Evolutionary conservation across 1,140 invertebrate species (phyloP).

Genomic region (Solen grandis): DNA sequence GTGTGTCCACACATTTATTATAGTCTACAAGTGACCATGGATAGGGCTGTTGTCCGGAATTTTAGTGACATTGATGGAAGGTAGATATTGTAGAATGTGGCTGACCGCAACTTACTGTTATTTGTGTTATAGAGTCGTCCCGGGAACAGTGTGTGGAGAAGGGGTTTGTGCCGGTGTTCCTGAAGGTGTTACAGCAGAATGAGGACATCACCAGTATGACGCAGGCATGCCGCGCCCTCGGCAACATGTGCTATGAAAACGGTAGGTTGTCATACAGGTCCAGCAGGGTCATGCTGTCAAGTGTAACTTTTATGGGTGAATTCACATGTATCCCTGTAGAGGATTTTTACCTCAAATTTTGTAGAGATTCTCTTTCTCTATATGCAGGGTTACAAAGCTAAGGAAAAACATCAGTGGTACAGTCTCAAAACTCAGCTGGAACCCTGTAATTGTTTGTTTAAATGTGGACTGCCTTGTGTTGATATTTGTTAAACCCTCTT

Average conservation of each 20-base stretch:
- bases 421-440: too few relatives aligned
- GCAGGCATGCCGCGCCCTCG: conserved; percentile 90
- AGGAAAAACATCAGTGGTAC: too few relatives aligned
- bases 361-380: too few relatives aligned
- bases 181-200: conserved; percentile 66
- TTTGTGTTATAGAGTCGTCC: conserved; percentile 69
- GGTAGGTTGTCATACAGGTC: conserved; percentile 84
- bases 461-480: too few relatives aligned
- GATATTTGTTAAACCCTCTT: too few relatives aligned
- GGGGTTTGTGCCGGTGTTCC: conserved; percentile 70
- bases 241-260: conserved; percentile 94
- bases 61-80: neutral
- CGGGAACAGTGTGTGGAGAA: conserved; percentile 73
- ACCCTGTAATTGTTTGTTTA: too few relatives aligned
- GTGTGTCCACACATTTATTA: neutral
- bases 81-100: neutral
- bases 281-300: too few relatives aligned
- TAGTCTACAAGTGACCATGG: neutral
- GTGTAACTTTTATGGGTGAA: too few relatives aligned
- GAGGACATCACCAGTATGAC: conserved; percentile 76
- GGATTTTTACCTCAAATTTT: too few relatives aligned
- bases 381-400: too few relatives aligned
- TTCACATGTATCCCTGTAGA: too few relatives aligned
- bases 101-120: neutral
- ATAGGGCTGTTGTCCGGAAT: neutral